Evolutionary conservation across 1,140 invertebrate species (phyloP), one percentile per base, ranked within the genome.

Genomic region (Apocrypta bakeri): DNA sequence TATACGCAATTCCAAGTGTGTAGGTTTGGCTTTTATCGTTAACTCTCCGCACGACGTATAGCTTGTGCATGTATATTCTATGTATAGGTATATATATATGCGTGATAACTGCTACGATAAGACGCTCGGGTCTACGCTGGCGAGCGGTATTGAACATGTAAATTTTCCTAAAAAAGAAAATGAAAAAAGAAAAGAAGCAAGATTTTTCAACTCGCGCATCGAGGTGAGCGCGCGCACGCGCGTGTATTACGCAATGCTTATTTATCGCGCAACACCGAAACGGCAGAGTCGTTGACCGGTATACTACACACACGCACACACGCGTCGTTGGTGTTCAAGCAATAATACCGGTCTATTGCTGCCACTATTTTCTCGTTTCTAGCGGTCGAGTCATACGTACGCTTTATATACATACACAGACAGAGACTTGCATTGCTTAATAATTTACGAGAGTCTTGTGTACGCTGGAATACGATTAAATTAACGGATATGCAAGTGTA

Each of bases 221-320:
- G 63, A 4, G 63, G 24, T 7, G 63, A 17, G n/a, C 63, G 56
- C 2, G 56, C 17, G 61, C 61, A 63, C 9, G 29, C 31, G 17
- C 68, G 68, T 11, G n/a, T 24, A 56, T 77, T 61, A 56, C 33
- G 75, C 75, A 64, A 77, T 33, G 61, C 25, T 3, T 17, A 21
- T 63, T 63, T 77, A 29, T 56, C 56, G 75, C 75, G 75, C 61
- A 77, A 64, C 27, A 37, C 48, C 29, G 25, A 64, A 77, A 31
- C 61, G 48, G 56, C 56, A n/a, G 63, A 69, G 48, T 37, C 61
- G 75, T 21, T 64, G 27, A 64, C 48, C 27, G 61, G 48, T 33
- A 25, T 14, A 48, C 24, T 11, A 27, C 12, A 4, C 8, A 9
- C 27, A n/a, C 66, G 25, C n/a, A n/a, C 12, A 24, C 21, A 25